phyloP scores from a whole-genome alignment of 1,140 invertebrate species.

The Sitodiplosis mosellana region DNA sequence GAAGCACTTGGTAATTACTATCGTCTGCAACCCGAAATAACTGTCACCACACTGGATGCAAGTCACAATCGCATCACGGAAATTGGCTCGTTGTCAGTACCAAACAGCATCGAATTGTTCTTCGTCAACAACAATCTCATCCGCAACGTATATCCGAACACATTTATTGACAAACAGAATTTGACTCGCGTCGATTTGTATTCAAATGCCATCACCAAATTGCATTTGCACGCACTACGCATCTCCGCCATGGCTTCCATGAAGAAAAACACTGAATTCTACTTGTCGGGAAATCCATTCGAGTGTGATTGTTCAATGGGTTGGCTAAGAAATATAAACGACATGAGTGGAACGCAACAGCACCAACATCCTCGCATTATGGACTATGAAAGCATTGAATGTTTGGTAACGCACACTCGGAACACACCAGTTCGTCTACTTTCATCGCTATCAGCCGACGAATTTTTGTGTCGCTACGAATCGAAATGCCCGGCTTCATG shows the following conservation, averaged over 20 bases:
- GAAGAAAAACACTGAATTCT: constrained; percentile 57
- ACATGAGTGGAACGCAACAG: constrained; percentile 33
- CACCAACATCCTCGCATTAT: constrained; percentile 62
- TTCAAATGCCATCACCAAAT: constrained; percentile 57
- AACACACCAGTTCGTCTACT: constrained; percentile 50
- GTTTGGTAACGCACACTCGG: constrained; percentile 57
- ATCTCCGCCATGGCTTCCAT: constrained; percentile 38
- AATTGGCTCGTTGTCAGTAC: constrained; percentile 47
- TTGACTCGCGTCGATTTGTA: constrained; percentile 66
- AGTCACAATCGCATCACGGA: constrained; percentile 60
- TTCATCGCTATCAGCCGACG: constrained; percentile 45
- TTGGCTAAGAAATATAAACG: constrained; percentile 69
- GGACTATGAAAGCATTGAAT: constrained; percentile 66
- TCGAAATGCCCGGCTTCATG: constrained; percentile 64
- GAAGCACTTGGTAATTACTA: constrained; percentile 54
- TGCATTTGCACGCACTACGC: constrained; percentile 59
- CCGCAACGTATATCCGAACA: constrained; percentile 49
- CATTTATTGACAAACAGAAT: constrained; percentile 62
- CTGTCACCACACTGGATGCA: constrained; percentile 52
- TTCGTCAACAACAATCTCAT: constrained; percentile 74
- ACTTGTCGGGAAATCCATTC: constrained; percentile 74
- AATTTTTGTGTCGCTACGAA: constrained; percentile 68
- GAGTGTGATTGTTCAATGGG: constrained; percentile 73
- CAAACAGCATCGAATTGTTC: constrained; percentile 57
- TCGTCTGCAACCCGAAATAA: constrained; percentile 36